These are phyloP conservation scores for Plotosus lineatus DNA, from an alignment of 2,113 vertebrate genomes.

Conservation along the genomic window DNA sequence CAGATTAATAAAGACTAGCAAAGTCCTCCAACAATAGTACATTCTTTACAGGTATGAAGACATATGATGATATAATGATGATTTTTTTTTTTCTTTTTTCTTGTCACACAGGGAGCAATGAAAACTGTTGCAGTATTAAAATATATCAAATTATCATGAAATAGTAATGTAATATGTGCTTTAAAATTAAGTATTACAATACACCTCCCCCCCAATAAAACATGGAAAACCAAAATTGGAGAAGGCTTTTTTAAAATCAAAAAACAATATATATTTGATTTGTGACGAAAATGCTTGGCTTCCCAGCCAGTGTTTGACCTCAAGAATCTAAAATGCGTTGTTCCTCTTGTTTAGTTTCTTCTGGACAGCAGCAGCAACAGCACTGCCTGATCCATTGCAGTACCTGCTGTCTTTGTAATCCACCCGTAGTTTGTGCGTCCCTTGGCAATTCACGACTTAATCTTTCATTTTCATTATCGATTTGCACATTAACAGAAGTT, in stretches of 20 bases:
- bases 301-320: neutral
- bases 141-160: neutral
- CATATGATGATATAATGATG: neutral
- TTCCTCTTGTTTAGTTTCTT: constrained; percentile 24
- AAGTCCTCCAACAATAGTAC: neutral
- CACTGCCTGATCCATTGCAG: constrained; percentile 45
- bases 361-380: constrained; percentile 34
- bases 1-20: neutral
- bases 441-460: neutral
- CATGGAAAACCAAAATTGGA: neutral
- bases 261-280: neutral
- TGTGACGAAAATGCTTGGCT: neutral
- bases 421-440: neutral
- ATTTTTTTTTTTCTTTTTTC: neutral
- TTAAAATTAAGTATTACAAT: too few species aligned
- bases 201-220: too few species aligned
- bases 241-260: neutral
- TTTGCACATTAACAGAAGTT: constrained; percentile 1
- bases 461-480: neutral
- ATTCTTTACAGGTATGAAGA: neutral
- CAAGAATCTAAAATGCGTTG: constrained; percentile 1
- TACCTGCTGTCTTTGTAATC: constrained; percentile 38
- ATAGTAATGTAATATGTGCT: neutral
- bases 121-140: neutral
- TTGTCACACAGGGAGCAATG: neutral